These are phyloP conservation scores for Chauna torquata DNA, from an alignment of 2,113 vertebrate species.

Conservation along the genomic window DNA sequence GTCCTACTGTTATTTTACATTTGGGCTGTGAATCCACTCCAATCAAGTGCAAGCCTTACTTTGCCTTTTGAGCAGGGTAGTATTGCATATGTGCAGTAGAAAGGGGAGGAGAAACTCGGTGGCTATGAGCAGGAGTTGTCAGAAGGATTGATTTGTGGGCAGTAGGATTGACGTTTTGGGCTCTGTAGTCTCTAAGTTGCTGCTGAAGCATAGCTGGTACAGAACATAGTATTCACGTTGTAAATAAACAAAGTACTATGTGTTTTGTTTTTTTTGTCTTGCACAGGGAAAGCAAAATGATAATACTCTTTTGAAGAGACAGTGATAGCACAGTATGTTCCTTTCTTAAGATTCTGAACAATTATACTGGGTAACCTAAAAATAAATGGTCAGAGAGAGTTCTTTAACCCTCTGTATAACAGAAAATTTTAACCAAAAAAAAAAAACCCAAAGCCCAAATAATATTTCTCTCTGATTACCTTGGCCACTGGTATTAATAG, in stretches of 20 bases:
- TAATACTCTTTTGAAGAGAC: not conserved
- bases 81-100: too few relatives aligned
- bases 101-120: not conserved
- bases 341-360: not conserved
- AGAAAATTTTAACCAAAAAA: not conserved
- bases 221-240: not conserved
- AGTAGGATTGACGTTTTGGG: not conserved
- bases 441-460: not conserved
- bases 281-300: not conserved
- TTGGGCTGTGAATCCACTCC: not conserved
- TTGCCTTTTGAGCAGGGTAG: not conserved
- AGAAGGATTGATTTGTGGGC: not conserved
- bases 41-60: not conserved
- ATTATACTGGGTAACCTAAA: not conserved
- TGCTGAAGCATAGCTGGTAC: not conserved
- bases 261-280: not conserved
- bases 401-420: not conserved
- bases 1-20: not conserved
- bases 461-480: not conserved
- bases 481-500: not conserved
- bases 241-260: not conserved
- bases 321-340: not conserved
- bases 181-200: not conserved
- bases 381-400: not conserved
- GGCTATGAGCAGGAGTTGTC: not conserved